These are phyloP conservation scores for Pyrrhosoma nymphula DNA, from an alignment of 2,888 invertebrate genomes.

Conservation along the genomic window DNA sequence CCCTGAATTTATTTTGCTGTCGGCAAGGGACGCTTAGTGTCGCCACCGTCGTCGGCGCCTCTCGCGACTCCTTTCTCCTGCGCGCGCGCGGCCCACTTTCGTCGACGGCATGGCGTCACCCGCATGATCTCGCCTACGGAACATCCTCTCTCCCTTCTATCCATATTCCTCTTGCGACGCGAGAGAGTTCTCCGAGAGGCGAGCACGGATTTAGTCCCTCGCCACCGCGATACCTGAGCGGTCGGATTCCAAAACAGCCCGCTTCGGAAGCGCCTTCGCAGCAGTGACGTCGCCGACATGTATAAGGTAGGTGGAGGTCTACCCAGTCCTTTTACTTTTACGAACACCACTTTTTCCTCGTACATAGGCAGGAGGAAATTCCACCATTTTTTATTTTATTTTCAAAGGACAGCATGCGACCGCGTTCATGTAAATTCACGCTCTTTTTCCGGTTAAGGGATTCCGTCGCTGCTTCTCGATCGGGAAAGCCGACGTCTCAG, in stretches of 20 bases:
- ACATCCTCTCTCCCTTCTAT: neutral
- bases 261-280: no score
- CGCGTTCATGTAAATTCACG: neutral
- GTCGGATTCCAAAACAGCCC: neutral
- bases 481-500: neutral
- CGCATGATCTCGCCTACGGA: neutral
- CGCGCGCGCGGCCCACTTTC: constrained; percentile 17
- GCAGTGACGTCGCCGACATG: neutral
- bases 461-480: neutral
- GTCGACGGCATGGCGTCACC: constrained; percentile 27
- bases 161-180: neutral
- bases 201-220: neutral
- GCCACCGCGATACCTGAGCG: neutral
- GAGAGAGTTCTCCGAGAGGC: constrained; percentile 3
- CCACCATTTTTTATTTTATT: neutral
- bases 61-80: neutral
- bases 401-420: neutral
- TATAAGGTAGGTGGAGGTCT: neutral
- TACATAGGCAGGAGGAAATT: neutral
- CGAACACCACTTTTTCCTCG: neutral
- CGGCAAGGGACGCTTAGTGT: neutral
- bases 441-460: neutral
- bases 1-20: neutral
- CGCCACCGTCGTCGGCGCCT: neutral
- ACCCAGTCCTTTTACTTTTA: neutral